Evolutionary conservation across 2,888 invertebrate species (phyloP), one percentile per base, ranked within the genome.

Genomic region (Ectobius pallidus): DNA sequence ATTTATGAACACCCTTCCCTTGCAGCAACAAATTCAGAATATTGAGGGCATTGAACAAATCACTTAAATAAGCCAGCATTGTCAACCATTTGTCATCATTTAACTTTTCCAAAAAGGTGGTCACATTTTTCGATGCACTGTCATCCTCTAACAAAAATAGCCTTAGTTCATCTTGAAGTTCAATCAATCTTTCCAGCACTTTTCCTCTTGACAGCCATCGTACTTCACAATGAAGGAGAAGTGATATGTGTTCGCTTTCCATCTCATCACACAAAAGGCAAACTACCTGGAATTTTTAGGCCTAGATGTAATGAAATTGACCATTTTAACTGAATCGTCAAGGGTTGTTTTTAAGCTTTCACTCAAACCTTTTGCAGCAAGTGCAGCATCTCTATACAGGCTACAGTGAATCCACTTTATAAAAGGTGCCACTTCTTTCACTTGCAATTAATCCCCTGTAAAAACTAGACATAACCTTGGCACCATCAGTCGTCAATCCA

Each of bases 181-280:
- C 46, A 46, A 49, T 7, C n/a, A 70, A 58, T 58, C 16, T 42
- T 34, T 30, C 14, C 14, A 70, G 20, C 18, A 61, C 70, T 61
- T 61, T 58, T n/a, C 58, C 61, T 27, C 70, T 70, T 20, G 32
- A 55, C 34, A 70, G 61, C 58, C 70, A 70, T 39, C 70, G 39
- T 32, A 70, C 61, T 58, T 70, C 39, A 70, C 34, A 61, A 39
- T 70, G 70, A 58, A 70, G 61, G 22, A 70, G 58, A 58, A 61
- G 61, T n/a, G n/a, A 30, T 61, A 7, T 70, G 61, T 70, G 39
- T 34, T 70, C 61, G 32, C 34, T 61, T 16, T 32, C 34, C 55
- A 69, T 70, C 61, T 70, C 58, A 18, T 61, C 61, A 18, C 70
- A 70, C 70, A 70, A 1, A 6, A 61, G 14, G 16, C 62, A 22